Evolutionary conservation across 2,888 invertebrate species (phyloP).

Genomic region (Cheilosia variabilis): DNA sequence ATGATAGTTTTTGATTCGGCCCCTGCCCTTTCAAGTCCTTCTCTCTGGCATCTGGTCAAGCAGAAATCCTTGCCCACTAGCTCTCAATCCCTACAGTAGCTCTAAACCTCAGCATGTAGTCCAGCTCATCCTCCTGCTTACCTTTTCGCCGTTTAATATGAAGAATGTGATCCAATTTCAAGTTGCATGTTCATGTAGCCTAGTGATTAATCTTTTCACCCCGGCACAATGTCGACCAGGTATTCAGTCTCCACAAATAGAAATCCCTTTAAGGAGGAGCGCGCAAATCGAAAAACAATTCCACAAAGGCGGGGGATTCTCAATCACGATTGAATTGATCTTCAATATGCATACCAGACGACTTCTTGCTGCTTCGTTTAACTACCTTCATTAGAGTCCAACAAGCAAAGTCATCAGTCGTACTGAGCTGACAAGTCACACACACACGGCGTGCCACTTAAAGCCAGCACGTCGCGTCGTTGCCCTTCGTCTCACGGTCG

Average conservation of each 20-base stretch:
- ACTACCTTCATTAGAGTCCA: constrained; percentile 73
- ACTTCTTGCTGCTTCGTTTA: constrained; percentile 68
- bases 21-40: no score
- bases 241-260: constrained; percentile 41
- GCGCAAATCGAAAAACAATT: constrained; percentile 36
- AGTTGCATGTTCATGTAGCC: constrained; percentile 58
- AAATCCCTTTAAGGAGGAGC: constrained; percentile 29
- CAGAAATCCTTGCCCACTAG: not conserved
- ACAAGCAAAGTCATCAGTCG: constrained; percentile 72
- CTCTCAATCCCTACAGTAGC: not conserved
- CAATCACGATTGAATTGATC: constrained; percentile 72
- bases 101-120: not conserved
- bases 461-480: constrained; percentile 33
- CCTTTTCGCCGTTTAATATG: constrained; percentile 10
- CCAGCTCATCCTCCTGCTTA: not conserved
- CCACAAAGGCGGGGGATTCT: constrained; percentile 38
- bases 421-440: constrained; percentile 61
- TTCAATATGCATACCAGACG: constrained; percentile 23
- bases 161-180: constrained; percentile 49
- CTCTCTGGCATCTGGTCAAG: no score
- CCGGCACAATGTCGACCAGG: constrained; percentile 25
- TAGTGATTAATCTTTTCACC: constrained; percentile 72
- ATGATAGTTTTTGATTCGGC: no score
- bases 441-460: constrained; percentile 22
- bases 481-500: constrained; percentile 31